Evolutionary conservation across 2,113 vertebrate species (phyloP), one percentile per base, ranked within the genome.

Genomic region (Chiloscyllium plagiosum): DNA sequence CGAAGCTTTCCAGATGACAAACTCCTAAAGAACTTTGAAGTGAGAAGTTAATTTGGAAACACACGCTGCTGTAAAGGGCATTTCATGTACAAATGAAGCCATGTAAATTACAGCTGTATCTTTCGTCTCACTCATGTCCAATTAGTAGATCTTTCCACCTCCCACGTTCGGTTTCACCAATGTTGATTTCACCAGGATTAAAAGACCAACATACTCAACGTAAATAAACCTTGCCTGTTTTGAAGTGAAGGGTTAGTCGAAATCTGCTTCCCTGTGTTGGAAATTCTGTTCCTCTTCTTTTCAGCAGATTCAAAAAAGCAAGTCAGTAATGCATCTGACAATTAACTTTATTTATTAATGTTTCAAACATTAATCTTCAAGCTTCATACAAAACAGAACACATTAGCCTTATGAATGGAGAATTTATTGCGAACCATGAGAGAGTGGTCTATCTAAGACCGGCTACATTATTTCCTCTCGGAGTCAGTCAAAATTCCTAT

Each of bases 1-100:
- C 3, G 37, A 70, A 69, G 52, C 92, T 42, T 47, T 94, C 66
- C 66, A 42, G 29, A 47, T 42, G 66, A 94, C 37, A 94, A 29
- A 94, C 56, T 94, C 87, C 87, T 15, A 90, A 61, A 94, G 92
- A 94, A 94, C 66, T 22, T 47, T 69, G 15, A 69, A 94, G 92
- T 47, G 92, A 94, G 66, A 69, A 94, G 92, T 37, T 94, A 94
- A 94, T 94, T 69, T 94, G 65, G 92, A 69, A 37, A 50, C 42
- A 26, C 13, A n/a, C 42, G 33, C 6, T 42, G 15, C 17, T 94
- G 33, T 47, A 94, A 94, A 94, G 66, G 92, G 66, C 66, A 94
- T 69, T 69, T 69, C 66, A 47, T 6, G 66, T 94, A 69, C 22
- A 69, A 70, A 94, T 69, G 37, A 26, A 94, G 42, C 42, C 19